Base-by-base conservation (phyloP, 2,888 invertebrate genomes). In the Ormyrus pomaceus region DNA sequence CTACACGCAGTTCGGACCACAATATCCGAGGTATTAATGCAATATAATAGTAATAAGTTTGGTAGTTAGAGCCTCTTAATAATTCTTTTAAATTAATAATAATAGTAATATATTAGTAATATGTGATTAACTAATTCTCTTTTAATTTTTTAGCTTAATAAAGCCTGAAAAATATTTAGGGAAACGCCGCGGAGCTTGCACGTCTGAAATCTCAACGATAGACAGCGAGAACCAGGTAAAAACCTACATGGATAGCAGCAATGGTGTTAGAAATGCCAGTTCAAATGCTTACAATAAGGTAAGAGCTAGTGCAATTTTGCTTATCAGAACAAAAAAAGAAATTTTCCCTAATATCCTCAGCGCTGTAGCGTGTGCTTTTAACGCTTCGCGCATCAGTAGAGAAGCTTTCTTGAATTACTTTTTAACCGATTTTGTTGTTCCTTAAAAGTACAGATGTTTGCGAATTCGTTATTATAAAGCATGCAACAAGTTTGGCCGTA, bases 1-100 rank as follows among this genome's bases (percentile, higher is more conserved):
- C 91, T 96, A 97, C 90, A 95, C 97, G 83, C 95, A 99, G 88
- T 99, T 98, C 91, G 98, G 98, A 84, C 98, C 99, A 77, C 98
- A 97, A 91, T 98, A 96, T 93, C 99, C 99, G 88, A 98, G 97
- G 99, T 99, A 92, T 91, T 64, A 64, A 48, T 2, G 48, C 9
- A 56, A 56, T 5, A 10, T 56, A 9, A n/a, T 51, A 34, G 34
- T 34, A 34, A 34, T 34, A 34, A 34, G 34, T 34, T 34, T 34
- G 3, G 4, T 34, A 34, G 34, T 34, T 34, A 34, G 34, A 34
- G 34, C 34, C 34, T 34, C 34, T 34, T 34, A 34, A 34, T 4
- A 34, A 4, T 34, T 34, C 34, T 34, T 34, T 34, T 34, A 34
- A 34, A 34, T 34, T 34, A 34, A 34, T 4, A 34, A 34, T 34